Percentiles rank a stretch among this genome's conserved stretches.
Conservation (phyloP, 2,888 invertebrate genomes). For the Drosophila meridionalis region DNA sequence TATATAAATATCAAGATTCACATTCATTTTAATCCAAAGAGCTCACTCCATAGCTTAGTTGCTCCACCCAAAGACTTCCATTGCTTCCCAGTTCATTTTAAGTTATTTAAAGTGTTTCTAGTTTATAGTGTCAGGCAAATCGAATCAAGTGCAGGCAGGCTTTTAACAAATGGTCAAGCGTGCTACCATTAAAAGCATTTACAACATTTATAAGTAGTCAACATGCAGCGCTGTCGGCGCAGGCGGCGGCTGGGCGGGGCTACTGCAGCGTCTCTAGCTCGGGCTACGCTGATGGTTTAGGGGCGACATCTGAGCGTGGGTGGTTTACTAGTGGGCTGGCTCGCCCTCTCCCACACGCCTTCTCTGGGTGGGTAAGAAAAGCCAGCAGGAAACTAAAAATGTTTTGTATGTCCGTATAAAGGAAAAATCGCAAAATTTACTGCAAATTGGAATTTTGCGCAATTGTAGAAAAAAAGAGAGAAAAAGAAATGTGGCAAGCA, state of each 20-base stretch:
- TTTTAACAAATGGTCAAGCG: slow-evolving; percentile 51
- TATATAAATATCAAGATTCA: neutral
- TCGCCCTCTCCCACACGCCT: slow-evolving; percentile 12
- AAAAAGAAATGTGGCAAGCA: slow-evolving; percentile 59
- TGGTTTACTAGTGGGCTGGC: slow-evolving; percentile 28
- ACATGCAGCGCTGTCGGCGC: slow-evolving; percentile 43
- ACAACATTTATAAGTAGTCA: slow-evolving; percentile 56
- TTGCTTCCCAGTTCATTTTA: neutral
- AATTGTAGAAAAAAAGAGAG: slow-evolving; percentile 75
- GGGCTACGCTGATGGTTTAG: slow-evolving; percentile 25
- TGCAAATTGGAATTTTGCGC: slow-evolving; percentile 84
- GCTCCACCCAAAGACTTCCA: neutral
- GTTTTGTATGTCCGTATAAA: slow-evolving; percentile 81
- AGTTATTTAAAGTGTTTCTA: neutral
- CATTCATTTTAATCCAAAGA: neutral
- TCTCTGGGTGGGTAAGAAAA: slow-evolving; percentile 53
- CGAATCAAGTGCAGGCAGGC: slow-evolving; percentile 21
- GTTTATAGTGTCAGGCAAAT: slow-evolving; percentile 4
- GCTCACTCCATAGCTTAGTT: neutral
- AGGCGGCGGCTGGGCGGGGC: slow-evolving; percentile 15
- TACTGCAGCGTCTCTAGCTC: slow-evolving; percentile 8
- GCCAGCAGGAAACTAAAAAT: slow-evolving; percentile 80
- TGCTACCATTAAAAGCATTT: slow-evolving; percentile 49
- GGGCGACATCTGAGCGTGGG: slow-evolving; percentile 45
- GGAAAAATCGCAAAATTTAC: slow-evolving; percentile 84